A percentile compares a stretch with the other conserved stretches of the same genome.
Evolutionary conservation across 2,113 vertebrate genomes (phyloP).

Genomic region (Notechis scutatus): DNA sequence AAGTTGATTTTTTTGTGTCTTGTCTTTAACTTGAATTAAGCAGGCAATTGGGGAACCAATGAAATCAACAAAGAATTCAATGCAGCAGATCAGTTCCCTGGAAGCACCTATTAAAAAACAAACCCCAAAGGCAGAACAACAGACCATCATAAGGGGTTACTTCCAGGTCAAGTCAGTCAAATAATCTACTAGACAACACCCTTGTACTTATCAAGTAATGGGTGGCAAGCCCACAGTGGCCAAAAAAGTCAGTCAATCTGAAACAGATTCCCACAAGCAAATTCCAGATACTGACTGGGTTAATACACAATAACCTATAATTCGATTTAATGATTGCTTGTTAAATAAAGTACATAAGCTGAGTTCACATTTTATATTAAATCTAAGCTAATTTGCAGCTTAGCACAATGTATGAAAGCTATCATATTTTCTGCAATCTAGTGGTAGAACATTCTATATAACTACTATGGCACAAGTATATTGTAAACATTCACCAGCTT

Average conservation of each 20-base stretch:
- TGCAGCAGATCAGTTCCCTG: background rate
- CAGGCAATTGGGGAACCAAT: background rate
- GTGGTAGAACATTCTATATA: background rate
- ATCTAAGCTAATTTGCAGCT: background rate
- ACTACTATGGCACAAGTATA: background rate
- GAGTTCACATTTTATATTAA: background rate
- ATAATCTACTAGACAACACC: background rate
- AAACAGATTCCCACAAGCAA: background rate
- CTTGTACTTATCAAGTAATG: background rate
- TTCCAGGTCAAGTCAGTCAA: background rate
- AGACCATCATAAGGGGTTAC: background rate
- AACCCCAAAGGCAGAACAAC: background rate
- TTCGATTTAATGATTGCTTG: background rate
- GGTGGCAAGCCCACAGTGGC: background rate
- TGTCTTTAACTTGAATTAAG: background rate
- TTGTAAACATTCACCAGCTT: background rate
- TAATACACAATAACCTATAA: background rate
- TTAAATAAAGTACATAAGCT: background rate
- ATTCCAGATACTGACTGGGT: background rate
- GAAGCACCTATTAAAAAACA: background rate
- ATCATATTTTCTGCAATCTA: background rate
- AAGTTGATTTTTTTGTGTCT: background rate
- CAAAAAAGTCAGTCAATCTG: background rate
- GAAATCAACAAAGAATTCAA: background rate
- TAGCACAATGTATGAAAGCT: background rate